phyloP scores from a whole-genome alignment of 2,797 vertebrate species.

The Merluccius polli region DNA sequence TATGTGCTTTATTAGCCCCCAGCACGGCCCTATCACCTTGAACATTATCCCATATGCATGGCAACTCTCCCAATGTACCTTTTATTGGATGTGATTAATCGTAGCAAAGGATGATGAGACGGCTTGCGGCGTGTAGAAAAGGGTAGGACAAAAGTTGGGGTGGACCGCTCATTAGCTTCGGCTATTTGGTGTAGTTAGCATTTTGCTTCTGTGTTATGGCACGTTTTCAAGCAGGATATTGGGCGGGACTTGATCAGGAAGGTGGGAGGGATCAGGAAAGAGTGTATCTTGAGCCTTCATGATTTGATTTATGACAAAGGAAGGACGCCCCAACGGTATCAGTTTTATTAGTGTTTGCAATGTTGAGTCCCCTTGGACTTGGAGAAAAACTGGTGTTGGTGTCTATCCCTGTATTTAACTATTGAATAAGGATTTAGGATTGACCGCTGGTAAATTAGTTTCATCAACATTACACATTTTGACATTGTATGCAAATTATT shows the following conservation, averaged over 20 bases:
- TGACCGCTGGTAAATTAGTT: neutral
- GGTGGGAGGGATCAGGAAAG: neutral
- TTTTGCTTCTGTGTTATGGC: neutral
- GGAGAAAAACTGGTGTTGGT: neutral
- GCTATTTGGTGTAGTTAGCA: neutral
- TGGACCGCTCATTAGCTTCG: neutral
- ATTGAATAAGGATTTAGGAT: neutral
- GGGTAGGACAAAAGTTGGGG: neutral
- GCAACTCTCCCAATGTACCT: neutral
- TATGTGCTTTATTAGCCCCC: neutral
- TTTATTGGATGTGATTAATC: neutral
- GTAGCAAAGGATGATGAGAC: neutral
- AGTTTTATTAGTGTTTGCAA: neutral
- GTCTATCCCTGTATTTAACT: neutral
- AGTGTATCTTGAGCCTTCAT: neutral
- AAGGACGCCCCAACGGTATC: neutral
- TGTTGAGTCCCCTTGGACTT: neutral
- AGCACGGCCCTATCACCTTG: neutral
- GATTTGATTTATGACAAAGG: neutral
- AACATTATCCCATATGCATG: neutral
- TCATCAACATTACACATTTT: no score
- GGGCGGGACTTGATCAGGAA: neutral
- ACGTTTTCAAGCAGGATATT: neutral
- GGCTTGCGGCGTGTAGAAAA: neutral
- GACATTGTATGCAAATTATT: no score